Conservation (phyloP, 2,888 invertebrate species). For the Plagiodera versicolora region DNA sequence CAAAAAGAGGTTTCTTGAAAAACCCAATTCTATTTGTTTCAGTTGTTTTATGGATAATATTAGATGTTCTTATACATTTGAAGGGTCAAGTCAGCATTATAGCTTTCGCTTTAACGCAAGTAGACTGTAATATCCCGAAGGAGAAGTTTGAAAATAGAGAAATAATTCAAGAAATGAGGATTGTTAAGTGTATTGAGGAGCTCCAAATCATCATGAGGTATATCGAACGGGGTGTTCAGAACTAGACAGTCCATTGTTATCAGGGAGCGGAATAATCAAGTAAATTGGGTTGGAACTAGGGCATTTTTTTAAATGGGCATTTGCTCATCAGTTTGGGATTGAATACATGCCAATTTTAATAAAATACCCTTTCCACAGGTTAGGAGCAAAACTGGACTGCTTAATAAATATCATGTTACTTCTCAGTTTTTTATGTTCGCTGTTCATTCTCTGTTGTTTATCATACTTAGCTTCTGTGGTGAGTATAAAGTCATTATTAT, state of each 20-base stretch:
- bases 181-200: conserved; percentile 20
- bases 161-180: conserved; percentile 13
- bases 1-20: too few species aligned
- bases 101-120: conserved; percentile 12
- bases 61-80: conserved; percentile 15
- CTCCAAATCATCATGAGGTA: conserved; percentile 20
- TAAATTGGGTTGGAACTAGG: too few species aligned
- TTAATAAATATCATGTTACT: not conserved
- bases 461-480: not conserved
- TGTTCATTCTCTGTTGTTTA: not conserved
- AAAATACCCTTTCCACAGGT: not conserved
- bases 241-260: too few species aligned
- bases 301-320: too few species aligned
- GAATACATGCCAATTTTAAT: too few species aligned
- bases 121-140: conserved; percentile 12
- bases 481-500: too few species aligned
- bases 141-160: not conserved
- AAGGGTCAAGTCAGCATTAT: conserved; percentile 13
- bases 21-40: not conserved
- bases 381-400: conserved; percentile 1
- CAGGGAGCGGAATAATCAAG: too few species aligned
- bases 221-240: too few species aligned
- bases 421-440: not conserved
- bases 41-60: conserved; percentile 17
- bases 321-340: too few species aligned